Percentiles rank a stretch among this genome's conserved stretches.
Evolutionary conservation across 2,888 invertebrate genomes (phyloP).

Genomic region (Priocnemis perturbator): DNA sequence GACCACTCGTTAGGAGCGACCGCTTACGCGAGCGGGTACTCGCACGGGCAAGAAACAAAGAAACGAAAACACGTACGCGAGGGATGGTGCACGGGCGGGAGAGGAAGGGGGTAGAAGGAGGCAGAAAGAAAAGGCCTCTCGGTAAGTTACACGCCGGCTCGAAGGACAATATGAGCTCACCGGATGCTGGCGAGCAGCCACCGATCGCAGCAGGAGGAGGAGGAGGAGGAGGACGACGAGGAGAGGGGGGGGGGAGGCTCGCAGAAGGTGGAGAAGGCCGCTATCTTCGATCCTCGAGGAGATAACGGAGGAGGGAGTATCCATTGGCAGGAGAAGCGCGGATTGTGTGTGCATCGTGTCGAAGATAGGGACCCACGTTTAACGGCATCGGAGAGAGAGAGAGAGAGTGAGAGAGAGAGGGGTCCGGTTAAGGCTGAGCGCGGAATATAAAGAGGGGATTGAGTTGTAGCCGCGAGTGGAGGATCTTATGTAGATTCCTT

Average conservation of each 20-base stretch:
- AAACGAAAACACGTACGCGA: constrained; percentile 24
- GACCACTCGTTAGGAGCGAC: not conserved
- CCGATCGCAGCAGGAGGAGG: constrained; percentile 19
- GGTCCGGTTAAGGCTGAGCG: constrained; percentile 52
- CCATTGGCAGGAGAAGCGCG: constrained; percentile 29
- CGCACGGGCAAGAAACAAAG: not conserved
- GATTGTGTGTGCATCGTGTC: constrained; percentile 48
- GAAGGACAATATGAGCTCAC: constrained; percentile 70
- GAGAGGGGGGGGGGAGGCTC: too few species aligned
- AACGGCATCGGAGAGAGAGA: constrained; percentile 32
- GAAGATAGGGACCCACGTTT: constrained; percentile 28
- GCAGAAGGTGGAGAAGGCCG: constrained; percentile 49
- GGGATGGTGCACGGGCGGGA: constrained; percentile 16
- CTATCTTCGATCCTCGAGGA: constrained; percentile 71
- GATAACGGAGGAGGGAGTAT: constrained; percentile 59
- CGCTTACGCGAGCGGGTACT: not conserved
- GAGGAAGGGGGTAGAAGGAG: not conserved
- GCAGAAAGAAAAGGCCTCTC: constrained; percentile 7
- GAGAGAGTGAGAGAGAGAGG: not conserved
- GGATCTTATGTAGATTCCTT: constrained; percentile 76
- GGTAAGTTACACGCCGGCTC: constrained; percentile 55
- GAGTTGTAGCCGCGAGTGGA: constrained; percentile 75
- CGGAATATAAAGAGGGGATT: constrained; percentile 71
- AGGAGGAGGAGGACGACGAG: too few species aligned
- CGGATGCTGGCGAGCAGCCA: constrained; percentile 51